Base-by-base conservation (phyloP, 2,888 invertebrate species). In the Helobdella robusta region DNA sequence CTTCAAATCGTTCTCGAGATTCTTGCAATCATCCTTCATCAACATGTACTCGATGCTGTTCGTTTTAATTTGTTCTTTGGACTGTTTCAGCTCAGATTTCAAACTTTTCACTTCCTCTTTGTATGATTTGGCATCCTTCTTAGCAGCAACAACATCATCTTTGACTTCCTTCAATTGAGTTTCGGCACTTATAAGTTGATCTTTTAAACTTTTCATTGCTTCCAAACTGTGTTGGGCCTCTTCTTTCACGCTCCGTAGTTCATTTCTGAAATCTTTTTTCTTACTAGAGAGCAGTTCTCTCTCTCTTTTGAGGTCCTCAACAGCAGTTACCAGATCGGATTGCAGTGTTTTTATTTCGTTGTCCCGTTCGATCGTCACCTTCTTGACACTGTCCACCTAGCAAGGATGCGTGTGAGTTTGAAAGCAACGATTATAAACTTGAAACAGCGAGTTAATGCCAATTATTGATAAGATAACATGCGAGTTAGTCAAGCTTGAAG, bases 81-180 rank as follows among this genome's bases (percentile, higher is more conserved):
- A 8, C 30, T 40, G 52, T 28, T 67, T 67, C 44, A 67, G n/a
- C 25, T 67, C 67, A 15, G 64, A 58, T 28, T 59, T 67, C 5
- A 36, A 46, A 6, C 11, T n/a, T 20, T 23, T 36, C 28, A 35
- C 15, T 3, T 67, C 63, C 1, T 56, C 60, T n/a, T 60, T 65
- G 32, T 40, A 35, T 18, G 32, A 46, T 18, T 67, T 64, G 20
- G 63, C 11, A 35, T 64, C 56, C 5, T 18, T 36, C 35, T 50
- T 64, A 3, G 15, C 28, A 4, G 59, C 64, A 20, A 40, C 60
- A 0, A 35, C 2, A n/a, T 67, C 67, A 3, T 67, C 67, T 30
- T 32, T 64, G 23, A 40, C 32, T 20, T 46, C 44, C 54, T 36
- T 50, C 15, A 40, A 18, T 8, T 64, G 50, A 11, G 59, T 64